Evolutionary conservation across 2,888 invertebrate genomes (phyloP), one percentile per base, ranked within the genome.

Genomic region (Diadromus collaris): DNA sequence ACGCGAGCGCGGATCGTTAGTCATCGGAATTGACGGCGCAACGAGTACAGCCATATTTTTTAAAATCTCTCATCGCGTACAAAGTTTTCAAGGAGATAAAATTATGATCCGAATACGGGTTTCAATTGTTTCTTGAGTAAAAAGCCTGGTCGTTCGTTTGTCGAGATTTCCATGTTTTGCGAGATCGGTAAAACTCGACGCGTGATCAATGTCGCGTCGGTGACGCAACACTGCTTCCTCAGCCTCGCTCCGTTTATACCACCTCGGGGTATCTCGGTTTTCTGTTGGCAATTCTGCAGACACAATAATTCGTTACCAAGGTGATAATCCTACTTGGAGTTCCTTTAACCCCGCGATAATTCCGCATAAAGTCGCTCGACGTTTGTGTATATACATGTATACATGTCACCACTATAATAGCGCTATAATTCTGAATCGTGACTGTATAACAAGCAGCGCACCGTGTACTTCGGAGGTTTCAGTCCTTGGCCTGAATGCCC

Each of bases 401-500:
- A 60, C 10, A 4, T 61, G 54, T 67, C 60, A 29, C 29, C 51
- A 65, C 32, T 65, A 41, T 60, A 71, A 67, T 70, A 51, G 58
- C 65, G 58, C 51, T 65, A 61, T 76, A 58, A 76, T 58, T 76
- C 29, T 21, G 60, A 41, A 58, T 58, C 76, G 70, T 76, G 70
- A 70, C 60, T 60, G n/a, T 24, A 6, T 27, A 70, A 21, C 38
- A 19, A 65, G 58, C 60, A 70, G 46, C 46, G 64, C 48, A 58
- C 48, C 29, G 41, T 24, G 65, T 41, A 51, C 70, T 69, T 58
- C 58, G 58, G 27, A 71, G 70, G 58, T 70, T 76, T 58, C 46
- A 58, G 63, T 56, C 70, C 70, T 76, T 70, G 70, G 70, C 76
- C 76, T 58, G 48, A 65, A 70, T 71, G 41, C 48, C 61, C 29